Conservation (phyloP, 2,797 vertebrate genomes). For the Paguma larvata region DNA sequence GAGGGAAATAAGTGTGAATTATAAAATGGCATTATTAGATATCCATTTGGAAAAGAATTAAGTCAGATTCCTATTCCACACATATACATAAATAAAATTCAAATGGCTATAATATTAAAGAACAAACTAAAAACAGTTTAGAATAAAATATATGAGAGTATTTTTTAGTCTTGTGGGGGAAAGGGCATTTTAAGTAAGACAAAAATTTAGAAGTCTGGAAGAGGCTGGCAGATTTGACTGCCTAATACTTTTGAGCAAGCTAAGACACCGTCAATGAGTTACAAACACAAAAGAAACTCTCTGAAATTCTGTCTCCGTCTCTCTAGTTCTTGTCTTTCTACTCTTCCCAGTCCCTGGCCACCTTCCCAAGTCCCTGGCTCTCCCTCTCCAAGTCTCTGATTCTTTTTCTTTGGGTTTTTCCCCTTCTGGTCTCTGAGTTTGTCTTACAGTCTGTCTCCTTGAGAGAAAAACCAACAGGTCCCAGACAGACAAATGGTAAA, state of each 20-base stretch:
- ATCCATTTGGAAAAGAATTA: conserved; percentile 40
- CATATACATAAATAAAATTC: conserved; percentile 35
- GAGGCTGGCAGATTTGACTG: neutral
- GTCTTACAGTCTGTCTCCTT: neutral
- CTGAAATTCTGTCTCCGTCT: neutral
- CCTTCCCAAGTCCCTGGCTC: neutral
- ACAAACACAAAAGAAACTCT: neutral
- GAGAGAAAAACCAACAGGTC: neutral
- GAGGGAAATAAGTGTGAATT: neutral
- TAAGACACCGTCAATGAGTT: neutral
- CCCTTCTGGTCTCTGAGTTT: neutral
- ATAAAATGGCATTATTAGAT: neutral
- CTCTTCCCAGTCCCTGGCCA: too few relatives aligned
- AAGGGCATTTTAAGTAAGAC: neutral
- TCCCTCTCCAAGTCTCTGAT: neutral
- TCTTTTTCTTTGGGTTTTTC: neutral
- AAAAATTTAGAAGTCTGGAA: conserved; percentile 29
- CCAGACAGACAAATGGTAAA: neutral
- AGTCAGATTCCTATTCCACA: conserved; percentile 32
- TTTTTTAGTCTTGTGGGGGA: neutral
- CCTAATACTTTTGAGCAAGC: neutral
- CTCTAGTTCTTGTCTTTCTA: neutral
- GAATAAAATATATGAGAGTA: conserved; percentile 19
- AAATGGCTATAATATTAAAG: conserved; percentile 12
- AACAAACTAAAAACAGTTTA: conserved; percentile 45